Conservation (phyloP, 2,888 invertebrate species). For the Leucophora obtusa region DNA sequence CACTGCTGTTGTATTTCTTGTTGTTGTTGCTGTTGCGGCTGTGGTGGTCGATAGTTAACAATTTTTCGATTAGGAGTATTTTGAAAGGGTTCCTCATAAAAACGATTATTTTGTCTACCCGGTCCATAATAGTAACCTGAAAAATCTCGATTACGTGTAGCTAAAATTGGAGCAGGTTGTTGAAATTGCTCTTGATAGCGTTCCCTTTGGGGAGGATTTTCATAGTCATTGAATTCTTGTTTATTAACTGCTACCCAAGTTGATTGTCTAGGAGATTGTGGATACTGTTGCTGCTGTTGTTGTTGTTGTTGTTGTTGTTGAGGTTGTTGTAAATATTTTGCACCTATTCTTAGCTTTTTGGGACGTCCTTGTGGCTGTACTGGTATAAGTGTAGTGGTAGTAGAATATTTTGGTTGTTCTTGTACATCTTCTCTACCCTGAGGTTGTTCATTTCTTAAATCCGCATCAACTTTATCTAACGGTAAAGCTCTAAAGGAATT, state of each 20-base stretch:
- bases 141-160: conserved; percentile 67
- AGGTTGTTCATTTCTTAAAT: conserved; percentile 49
- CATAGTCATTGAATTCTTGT: conserved; percentile 68
- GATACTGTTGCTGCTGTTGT: conserved; percentile 81
- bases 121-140: conserved; percentile 72
- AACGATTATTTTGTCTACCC: conserved; percentile 70
- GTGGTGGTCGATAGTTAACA: conserved; percentile 66
- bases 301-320: conserved; percentile 44
- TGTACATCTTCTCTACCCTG: conserved; percentile 49
- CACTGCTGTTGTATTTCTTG: conserved; percentile 76
- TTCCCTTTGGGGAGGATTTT: conserved; percentile 57
- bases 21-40: conserved; percentile 61
- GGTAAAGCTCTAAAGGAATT: conserved; percentile 76
- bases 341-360: conserved; percentile 66
- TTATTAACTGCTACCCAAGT: conserved; percentile 72
- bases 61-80: conserved; percentile 68
- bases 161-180: conserved; percentile 25
- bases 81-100: conserved; percentile 70
- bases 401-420: conserved; percentile 69
- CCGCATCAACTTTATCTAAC: conserved; percentile 79
- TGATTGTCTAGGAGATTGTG: conserved; percentile 69
- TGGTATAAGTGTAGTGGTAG: conserved; percentile 69
- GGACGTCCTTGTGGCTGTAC: conserved; percentile 59
- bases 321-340: conserved; percentile 65
- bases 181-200: conserved; percentile 60